Conservation (phyloP, 2,888 invertebrate species). For the Noctuana brunneofusca region DNA sequence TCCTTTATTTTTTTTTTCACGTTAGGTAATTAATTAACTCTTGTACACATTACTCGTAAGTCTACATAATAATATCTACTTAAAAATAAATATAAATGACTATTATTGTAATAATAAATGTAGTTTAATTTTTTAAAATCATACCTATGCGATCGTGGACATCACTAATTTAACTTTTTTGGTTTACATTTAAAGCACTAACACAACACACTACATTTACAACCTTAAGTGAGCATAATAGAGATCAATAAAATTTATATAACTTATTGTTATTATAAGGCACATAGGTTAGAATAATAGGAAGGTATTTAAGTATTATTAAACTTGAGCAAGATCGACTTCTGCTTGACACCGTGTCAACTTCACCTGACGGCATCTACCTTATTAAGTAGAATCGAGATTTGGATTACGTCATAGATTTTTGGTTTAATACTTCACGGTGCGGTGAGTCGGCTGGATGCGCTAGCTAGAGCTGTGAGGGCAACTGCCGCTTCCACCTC, state of each 20-base stretch:
- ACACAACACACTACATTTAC: slow-evolving; percentile 23
- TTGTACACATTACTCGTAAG: no score
- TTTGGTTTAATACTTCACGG: slow-evolving; percentile 43
- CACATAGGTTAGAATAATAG: background rate
- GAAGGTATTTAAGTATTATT: background rate
- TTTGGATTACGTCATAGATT: background rate
- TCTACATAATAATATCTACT: no score
- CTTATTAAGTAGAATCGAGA: background rate
- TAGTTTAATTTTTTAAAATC: no score
- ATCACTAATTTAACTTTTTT: slow-evolving; percentile 2
- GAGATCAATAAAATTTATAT: slow-evolving; percentile 29
- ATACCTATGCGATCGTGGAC: no score
- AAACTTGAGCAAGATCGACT: slow-evolving; percentile 28
- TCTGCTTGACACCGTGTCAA: background rate
- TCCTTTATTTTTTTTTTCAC: no score
- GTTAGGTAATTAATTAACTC: no score
- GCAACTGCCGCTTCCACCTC: slow-evolving; percentile 91
- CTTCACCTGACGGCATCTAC: slow-evolving; percentile 4
- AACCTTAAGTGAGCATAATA: slow-evolving; percentile 28
- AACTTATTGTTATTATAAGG: slow-evolving; percentile 11
- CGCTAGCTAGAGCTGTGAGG: slow-evolving; percentile 85
- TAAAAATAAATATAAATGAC: no score
- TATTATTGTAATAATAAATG: no score
- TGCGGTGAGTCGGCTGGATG: slow-evolving; percentile 60
- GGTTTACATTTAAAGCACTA: slow-evolving; percentile 25